These are phyloP conservation scores for Tetramorium simillimum DNA, from an alignment of 1,140 invertebrate species.

Conservation along the genomic window DNA sequence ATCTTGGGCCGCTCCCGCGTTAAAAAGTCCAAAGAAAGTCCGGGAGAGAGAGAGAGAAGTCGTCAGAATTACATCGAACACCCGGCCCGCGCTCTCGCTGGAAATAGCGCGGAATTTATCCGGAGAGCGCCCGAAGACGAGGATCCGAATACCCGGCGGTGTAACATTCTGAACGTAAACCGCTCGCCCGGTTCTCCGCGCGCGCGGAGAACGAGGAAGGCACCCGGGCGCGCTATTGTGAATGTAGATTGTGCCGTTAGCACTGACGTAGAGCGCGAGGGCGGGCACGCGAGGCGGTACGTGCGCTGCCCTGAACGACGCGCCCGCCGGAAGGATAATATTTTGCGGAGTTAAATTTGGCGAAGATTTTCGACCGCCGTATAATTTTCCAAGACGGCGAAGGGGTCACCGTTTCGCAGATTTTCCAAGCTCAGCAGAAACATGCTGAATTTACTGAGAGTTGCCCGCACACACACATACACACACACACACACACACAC, in stretches of 20 bases:
- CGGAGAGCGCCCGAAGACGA: background rate
- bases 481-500: background rate
- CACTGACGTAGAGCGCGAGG: background rate
- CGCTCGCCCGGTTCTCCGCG: background rate
- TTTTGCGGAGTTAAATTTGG: slow-evolving; percentile 62
- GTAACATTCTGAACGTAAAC: slow-evolving; percentile 11
- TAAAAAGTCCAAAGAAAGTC: slow-evolving; percentile 51
- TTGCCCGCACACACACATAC: background rate
- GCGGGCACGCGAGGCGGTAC: background rate
- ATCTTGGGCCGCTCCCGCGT: slow-evolving; percentile 2
- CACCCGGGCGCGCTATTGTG: background rate
- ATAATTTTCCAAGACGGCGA: slow-evolving; percentile 50
- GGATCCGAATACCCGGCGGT: background rate
- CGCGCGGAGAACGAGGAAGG: background rate
- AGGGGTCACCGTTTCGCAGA: slow-evolving; percentile 52
- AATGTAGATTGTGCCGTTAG: slow-evolving; percentile 25
- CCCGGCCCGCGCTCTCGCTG: background rate
- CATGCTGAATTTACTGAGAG: slow-evolving; percentile 57
- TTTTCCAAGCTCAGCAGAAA: slow-evolving; percentile 61
- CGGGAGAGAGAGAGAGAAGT: slow-evolving; percentile 22
- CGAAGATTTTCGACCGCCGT: slow-evolving; percentile 33
- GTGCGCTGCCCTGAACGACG: slow-evolving; percentile 24
- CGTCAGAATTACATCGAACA: slow-evolving; percentile 38
- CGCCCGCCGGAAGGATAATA: slow-evolving; percentile 36
- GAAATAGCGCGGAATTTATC: slow-evolving; percentile 34